Percentiles rank a stretch among this genome's conserved stretches.
phyloP scores from a whole-genome alignment of 2,113 vertebrate species.

The Clarias batrachus region DNA sequence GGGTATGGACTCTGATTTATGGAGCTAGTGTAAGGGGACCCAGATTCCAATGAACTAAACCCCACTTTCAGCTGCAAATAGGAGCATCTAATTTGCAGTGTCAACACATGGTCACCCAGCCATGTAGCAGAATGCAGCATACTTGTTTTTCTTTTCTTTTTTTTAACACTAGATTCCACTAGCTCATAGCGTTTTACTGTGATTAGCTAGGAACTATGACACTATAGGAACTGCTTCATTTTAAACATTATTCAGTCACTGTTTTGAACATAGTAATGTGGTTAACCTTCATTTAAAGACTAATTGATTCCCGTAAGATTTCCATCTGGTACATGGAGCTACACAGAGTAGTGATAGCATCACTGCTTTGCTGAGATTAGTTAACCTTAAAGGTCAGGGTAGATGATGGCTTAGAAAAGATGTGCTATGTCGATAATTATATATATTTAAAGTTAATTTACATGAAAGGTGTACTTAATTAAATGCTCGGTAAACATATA shows the following conservation, averaged over 20 bases:
- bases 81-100: slow-evolving; percentile 27
- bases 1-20: slow-evolving; percentile 46
- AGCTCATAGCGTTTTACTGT: background rate
- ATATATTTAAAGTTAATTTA: background rate
- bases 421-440: background rate
- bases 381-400: background rate
- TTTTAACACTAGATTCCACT: background rate
- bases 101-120: background rate
- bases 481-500: background rate
- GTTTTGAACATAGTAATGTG: background rate
- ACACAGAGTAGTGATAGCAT: background rate
- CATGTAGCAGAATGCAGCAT: background rate
- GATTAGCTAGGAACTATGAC: background rate
- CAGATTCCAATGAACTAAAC: slow-evolving; percentile 21
- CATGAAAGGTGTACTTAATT: background rate
- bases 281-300: background rate
- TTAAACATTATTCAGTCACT: background rate
- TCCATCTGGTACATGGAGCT: background rate
- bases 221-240: background rate
- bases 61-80: slow-evolving; percentile 2
- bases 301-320: background rate
- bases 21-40: slow-evolving; percentile 25
- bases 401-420: background rate
- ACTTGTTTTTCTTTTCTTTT: background rate
- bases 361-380: background rate